Conservation (phyloP, 2,797 vertebrate species). For the Poecilia picta region DNA sequence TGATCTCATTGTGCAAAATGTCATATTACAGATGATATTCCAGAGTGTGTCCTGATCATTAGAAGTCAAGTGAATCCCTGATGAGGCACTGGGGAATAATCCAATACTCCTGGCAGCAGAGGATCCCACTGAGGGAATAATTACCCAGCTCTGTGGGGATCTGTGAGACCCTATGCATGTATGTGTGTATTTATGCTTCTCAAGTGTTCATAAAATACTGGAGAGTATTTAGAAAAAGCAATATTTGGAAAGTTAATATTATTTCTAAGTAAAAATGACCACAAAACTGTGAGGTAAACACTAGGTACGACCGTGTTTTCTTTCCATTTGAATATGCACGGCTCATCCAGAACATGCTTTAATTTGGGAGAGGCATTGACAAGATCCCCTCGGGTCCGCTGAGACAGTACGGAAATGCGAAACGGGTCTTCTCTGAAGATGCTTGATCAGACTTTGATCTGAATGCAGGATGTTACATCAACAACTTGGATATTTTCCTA, state of each 20-base stretch:
- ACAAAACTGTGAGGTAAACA: neutral
- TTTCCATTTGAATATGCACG: neutral
- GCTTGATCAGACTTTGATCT: neutral
- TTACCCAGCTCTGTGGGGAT: slow-evolving; percentile 32
- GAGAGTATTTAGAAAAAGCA: neutral
- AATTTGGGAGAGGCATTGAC: slow-evolving; percentile 1
- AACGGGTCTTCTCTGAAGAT: neutral
- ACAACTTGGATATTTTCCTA: slow-evolving; percentile 1
- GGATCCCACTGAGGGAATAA: slow-evolving; percentile 37
- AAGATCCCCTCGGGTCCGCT: neutral
- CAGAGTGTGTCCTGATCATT: slow-evolving; percentile 37
- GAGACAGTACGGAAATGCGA: neutral
- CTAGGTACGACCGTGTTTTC: neutral
- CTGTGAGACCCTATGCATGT: slow-evolving; percentile 5
- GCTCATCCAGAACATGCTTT: neutral
- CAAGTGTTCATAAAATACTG: neutral
- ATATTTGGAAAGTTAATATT: neutral
- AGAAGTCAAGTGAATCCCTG: slow-evolving; percentile 49
- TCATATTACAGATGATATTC: slow-evolving; percentile 60
- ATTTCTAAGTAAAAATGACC: slow-evolving; percentile 2
- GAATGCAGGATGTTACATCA: neutral
- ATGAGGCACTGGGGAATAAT: slow-evolving; percentile 59
- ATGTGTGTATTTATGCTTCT: slow-evolving; percentile 1
- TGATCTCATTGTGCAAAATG: slow-evolving; percentile 62
- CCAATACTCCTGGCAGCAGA: slow-evolving; percentile 42